Evolutionary conservation across 2,797 vertebrate species (phyloP).

Genomic region (Chanos chanos): DNA sequence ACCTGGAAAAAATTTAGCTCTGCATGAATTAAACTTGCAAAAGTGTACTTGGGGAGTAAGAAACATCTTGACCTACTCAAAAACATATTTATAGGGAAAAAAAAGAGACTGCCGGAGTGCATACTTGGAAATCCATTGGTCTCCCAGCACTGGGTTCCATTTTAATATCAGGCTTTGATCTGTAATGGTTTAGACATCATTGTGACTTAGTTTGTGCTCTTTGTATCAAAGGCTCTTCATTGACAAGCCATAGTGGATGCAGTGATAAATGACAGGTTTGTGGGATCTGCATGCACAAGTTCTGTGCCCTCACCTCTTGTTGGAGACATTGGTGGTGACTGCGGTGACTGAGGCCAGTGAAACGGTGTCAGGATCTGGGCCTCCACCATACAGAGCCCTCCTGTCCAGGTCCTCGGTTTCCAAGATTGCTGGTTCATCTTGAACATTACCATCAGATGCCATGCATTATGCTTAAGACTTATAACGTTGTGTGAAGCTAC

Average conservation of each 20-base stretch:
- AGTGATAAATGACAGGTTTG: no score
- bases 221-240: no score
- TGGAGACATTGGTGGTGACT: constrained; percentile 93
- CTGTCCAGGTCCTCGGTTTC: constrained; percentile 87
- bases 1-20: constrained; percentile 72
- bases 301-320: constrained; percentile 91
- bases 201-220: no score
- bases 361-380: constrained; percentile 82
- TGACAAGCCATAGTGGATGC: no score
- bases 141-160: constrained; percentile 93
- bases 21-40: not conserved
- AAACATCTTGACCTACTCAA: not conserved
- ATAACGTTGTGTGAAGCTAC: not conserved
- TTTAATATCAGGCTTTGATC: constrained; percentile 96
- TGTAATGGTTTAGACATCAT: constrained; percentile 54
- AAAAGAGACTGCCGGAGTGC: constrained; percentile 20
- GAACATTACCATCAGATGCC: constrained; percentile 12
- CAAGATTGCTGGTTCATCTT: constrained; percentile 90
- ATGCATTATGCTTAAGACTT: not conserved
- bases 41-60: not conserved
- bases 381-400: constrained; percentile 69
- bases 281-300: no score
- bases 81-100: not conserved
- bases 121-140: constrained; percentile 93
- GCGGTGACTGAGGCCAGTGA: constrained; percentile 94